Percentiles rank a stretch among this genome's conserved stretches.
Conservation (phyloP, 2,797 vertebrate species). For the Chloroceryle amazona region DNA sequence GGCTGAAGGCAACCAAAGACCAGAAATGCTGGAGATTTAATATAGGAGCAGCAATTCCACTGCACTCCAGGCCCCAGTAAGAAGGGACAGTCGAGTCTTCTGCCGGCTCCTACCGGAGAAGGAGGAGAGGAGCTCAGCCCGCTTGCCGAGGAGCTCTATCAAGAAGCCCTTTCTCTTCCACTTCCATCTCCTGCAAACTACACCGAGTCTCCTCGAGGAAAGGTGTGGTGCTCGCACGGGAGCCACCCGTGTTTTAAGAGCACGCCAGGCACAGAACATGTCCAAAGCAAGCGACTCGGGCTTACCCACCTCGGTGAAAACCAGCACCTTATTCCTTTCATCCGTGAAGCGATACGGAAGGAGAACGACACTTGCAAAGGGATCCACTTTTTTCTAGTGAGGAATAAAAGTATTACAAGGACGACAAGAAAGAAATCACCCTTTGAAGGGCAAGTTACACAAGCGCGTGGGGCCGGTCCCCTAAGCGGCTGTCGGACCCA, state of each 20-base stretch:
- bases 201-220: neutral
- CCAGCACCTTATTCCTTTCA: constrained; percentile 86
- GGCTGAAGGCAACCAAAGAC: neutral
- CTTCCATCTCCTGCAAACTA: neutral
- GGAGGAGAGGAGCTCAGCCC: neutral
- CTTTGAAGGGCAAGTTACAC: neutral
- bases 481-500: neutral
- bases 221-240: neutral
- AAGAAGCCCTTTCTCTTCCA: too few relatives aligned
- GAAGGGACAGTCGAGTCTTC: neutral
- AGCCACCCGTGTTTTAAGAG: neutral
- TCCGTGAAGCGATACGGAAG: constrained; percentile 86
- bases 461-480: accelerated
- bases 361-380: constrained; percentile 85
- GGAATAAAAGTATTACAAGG: neutral
- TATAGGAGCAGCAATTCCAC: neutral
- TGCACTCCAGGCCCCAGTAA: neutral
- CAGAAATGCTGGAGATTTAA: neutral
- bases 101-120: neutral
- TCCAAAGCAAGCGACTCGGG: neutral
- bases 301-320: constrained; percentile 91
- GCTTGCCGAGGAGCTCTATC: neutral
- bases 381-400: constrained; percentile 90
- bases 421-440: accelerated
- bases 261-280: accelerated